phyloP scores from a whole-genome alignment of 2,888 invertebrate species.

The Microchrysa polita region DNA sequence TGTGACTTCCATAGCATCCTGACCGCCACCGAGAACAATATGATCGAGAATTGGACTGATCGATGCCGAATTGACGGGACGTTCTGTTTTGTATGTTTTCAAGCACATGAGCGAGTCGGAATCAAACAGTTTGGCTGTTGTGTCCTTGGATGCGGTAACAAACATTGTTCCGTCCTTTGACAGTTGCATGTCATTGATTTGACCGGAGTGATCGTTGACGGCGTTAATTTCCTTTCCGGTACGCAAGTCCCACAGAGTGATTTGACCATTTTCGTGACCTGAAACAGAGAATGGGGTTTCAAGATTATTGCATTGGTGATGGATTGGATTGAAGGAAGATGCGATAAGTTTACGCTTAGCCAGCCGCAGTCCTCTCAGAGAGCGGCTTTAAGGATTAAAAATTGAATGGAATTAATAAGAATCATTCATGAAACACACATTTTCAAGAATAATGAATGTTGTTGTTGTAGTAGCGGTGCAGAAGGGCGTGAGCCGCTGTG shows the following conservation, averaged over 20 bases:
- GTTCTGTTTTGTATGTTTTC: slow-evolving; percentile 96
- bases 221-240: slow-evolving; percentile 83
- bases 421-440: no score
- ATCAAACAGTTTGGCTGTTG: slow-evolving; percentile 95
- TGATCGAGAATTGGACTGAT: slow-evolving; percentile 96
- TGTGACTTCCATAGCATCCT: slow-evolving; percentile 99
- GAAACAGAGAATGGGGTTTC: not conserved
- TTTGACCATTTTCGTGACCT: slow-evolving; percentile 91
- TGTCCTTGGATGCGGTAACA: slow-evolving; percentile 96
- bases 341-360: no score
- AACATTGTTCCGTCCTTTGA: slow-evolving; percentile 94
- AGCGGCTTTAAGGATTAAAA: no score
- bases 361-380: no score
- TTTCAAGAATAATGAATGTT: no score
- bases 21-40: slow-evolving; percentile 97
- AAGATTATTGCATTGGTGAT: no score
- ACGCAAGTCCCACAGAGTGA: slow-evolving; percentile 92
- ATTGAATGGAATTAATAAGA: no score
- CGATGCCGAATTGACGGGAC: slow-evolving; percentile 98
- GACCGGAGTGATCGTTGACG: slow-evolving; percentile 82
- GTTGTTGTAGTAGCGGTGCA: no score
- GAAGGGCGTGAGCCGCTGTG: no score
- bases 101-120: slow-evolving; percentile 84
- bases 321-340: no score
- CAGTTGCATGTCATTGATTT: slow-evolving; percentile 96